Evolutionary conservation across 2,888 invertebrate genomes (phyloP), one percentile per base, ranked within the genome.

Genomic region (Cephonodes hylas): DNA sequence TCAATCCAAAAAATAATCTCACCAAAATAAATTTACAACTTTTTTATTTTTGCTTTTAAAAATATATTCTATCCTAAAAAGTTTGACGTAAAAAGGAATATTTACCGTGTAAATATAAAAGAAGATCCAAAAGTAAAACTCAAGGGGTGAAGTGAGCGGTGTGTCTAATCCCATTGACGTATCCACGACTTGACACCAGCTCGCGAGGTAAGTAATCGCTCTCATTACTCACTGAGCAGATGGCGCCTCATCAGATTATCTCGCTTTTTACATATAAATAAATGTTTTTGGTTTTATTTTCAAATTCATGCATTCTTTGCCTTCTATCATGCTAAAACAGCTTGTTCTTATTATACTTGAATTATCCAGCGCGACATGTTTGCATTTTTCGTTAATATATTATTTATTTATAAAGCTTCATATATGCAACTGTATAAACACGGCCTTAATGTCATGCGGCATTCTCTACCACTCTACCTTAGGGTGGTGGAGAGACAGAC

Each of bases 141-240:
- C 46, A 31, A 58, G 42, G 22, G 42, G 34, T 38, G 57, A n/a
- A 68, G 66, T 63, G 66, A 20, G 38, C 20, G 22, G 53, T 48
- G 64, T 71, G 71, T 74, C 74, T 69, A 70, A 64, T 63, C 66
- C 69, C 72, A 71, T 73, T 74, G 76, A 75, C 72, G 72, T 68
- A 75, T 74, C 66, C 69, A 66, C 74, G 64, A 65, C 66, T 70
- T 70, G 77, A 76, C 76, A 70, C 74, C 69, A 68, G 67, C 66
- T 69, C 66, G 10, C n/a, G n/a, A n/a, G 67, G 66, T 74, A 83
- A 86, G 77, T 82, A 80, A 87, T 86, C 68, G 71, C 62, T 34
- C 62, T 77, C 82, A 84, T 86, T 83, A 85, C 75, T 86, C 77
- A 67, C 64, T 66, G 67, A 70, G 75, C 80, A 82, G 80, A 77